Percentiles rank a stretch among this genome's conserved stretches.
Evolutionary conservation across 2,113 vertebrate genomes (phyloP).

Genomic region (Cnemophilus loriae): DNA sequence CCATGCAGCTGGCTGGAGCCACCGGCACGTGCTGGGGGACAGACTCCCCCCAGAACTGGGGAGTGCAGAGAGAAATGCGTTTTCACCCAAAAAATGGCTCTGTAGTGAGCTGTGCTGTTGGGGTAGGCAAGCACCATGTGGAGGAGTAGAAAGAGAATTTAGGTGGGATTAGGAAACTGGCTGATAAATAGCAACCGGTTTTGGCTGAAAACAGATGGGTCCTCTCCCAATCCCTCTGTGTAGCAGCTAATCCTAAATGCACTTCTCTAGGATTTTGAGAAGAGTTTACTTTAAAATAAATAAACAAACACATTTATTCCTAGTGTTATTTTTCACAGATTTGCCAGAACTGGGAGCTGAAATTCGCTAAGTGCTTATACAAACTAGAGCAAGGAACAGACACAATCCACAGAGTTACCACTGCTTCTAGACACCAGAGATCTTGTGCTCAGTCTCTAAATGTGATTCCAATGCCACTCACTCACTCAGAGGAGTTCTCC

Average conservation of each 20-base stretch:
- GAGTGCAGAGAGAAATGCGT: neutral
- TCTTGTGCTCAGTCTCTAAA: neutral
- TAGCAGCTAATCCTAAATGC: neutral
- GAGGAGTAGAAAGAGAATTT: neutral
- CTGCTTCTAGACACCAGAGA: neutral
- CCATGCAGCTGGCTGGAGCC: neutral
- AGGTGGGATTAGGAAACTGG: neutral
- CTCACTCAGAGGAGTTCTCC: neutral
- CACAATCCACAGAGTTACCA: neutral
- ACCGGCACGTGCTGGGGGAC: fast-evolving
- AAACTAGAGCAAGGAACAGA: neutral
- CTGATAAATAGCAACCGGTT: neutral
- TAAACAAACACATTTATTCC: neutral
- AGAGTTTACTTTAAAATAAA: neutral
- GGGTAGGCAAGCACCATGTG: neutral
- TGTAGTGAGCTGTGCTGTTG: neutral
- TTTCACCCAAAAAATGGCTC: neutral
- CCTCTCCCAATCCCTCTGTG: neutral
- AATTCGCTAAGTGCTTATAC: neutral
- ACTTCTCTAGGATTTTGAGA: neutral
- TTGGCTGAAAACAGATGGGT: neutral
- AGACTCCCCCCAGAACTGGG: neutral
- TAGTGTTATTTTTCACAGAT: neutral
- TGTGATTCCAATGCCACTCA: neutral
- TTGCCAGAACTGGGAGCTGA: neutral